Percentiles rank a stretch among this genome's conserved stretches.
Evolutionary conservation across 2,797 vertebrate genomes (phyloP).

Genomic region (Alosa sapidissima): DNA sequence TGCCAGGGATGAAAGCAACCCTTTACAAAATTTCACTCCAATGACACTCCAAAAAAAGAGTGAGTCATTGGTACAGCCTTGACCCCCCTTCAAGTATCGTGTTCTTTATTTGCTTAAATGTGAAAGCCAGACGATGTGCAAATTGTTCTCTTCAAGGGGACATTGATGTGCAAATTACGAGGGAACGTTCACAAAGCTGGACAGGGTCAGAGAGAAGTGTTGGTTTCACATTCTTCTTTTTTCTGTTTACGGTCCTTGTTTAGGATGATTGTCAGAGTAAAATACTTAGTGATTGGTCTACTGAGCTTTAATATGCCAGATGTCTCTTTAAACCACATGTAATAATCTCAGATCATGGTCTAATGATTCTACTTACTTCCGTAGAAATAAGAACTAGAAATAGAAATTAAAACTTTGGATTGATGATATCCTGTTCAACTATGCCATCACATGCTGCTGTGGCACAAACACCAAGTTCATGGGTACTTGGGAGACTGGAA

Average conservation of each 20-base stretch:
- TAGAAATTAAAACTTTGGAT: neutral
- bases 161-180: neutral
- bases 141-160: neutral
- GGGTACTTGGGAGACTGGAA: too few relatives aligned
- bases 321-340: neutral
- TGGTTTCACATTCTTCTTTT: neutral
- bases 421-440: neutral
- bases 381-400: neutral
- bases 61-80: neutral
- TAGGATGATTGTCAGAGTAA: neutral
- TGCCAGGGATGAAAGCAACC: neutral
- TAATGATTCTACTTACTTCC: neutral
- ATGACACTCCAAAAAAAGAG: neutral
- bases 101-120: neutral
- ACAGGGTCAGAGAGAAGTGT: neutral
- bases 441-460: neutral
- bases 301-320: neutral
- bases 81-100: neutral
- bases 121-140: neutral
- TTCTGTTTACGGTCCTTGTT: neutral
- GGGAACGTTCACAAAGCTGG: neutral
- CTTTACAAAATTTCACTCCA: neutral
- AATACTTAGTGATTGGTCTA: neutral
- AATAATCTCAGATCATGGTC: neutral
- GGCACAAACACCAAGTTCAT: neutral